A percentile compares a stretch with the other conserved stretches of the same genome.
phyloP scores from a whole-genome alignment of 2,888 invertebrate species.

The Theretra japonica region DNA sequence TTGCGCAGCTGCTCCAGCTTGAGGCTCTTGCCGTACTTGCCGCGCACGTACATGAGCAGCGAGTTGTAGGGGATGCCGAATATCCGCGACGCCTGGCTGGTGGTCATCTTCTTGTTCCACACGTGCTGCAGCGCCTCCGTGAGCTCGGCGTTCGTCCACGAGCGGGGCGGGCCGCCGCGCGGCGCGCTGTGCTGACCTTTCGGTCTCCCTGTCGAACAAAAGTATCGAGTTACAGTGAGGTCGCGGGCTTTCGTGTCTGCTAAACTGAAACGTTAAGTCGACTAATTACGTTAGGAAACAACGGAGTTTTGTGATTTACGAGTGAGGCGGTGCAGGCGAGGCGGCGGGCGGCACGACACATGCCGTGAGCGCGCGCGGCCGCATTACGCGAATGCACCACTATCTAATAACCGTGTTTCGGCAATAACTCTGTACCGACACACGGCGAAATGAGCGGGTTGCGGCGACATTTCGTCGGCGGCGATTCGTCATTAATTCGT shows the following conservation, averaged over 20 bases:
- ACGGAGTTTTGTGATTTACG: slow-evolving; percentile 70
- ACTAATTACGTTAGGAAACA: slow-evolving; percentile 69
- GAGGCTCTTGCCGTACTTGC: slow-evolving; percentile 96
- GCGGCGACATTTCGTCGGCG: slow-evolving; percentile 73
- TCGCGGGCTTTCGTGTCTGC: slow-evolving; percentile 50
- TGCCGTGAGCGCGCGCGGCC: slow-evolving; percentile 67
- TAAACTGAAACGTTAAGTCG: slow-evolving; percentile 59
- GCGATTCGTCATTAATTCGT: slow-evolving; percentile 80
- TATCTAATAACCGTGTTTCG: slow-evolving; percentile 82
- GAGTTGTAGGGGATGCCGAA: slow-evolving; percentile 98
- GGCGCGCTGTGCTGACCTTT: slow-evolving; percentile 97
- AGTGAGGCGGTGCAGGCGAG: slow-evolving; percentile 58
- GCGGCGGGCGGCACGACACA: slow-evolving; percentile 67
- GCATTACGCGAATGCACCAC: slow-evolving; percentile 72
- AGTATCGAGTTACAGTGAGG: slow-evolving; percentile 41
- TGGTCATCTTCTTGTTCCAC: slow-evolving; percentile 98
- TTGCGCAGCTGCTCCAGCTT: slow-evolving; percentile 94
- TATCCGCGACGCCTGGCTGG: slow-evolving; percentile 94
- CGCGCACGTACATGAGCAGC: slow-evolving; percentile 95
- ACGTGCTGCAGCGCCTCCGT: slow-evolving; percentile 96
- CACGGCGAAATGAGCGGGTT: slow-evolving; percentile 77
- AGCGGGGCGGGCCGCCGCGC: slow-evolving; percentile 94
- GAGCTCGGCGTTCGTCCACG: slow-evolving; percentile 96
- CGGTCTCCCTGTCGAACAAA: slow-evolving; percentile 87
- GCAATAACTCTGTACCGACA: slow-evolving; percentile 66